A percentile compares a stretch with the other conserved stretches of the same genome.
Conservation (phyloP, 1,140 invertebrate genomes). For the Planococcus citri region DNA sequence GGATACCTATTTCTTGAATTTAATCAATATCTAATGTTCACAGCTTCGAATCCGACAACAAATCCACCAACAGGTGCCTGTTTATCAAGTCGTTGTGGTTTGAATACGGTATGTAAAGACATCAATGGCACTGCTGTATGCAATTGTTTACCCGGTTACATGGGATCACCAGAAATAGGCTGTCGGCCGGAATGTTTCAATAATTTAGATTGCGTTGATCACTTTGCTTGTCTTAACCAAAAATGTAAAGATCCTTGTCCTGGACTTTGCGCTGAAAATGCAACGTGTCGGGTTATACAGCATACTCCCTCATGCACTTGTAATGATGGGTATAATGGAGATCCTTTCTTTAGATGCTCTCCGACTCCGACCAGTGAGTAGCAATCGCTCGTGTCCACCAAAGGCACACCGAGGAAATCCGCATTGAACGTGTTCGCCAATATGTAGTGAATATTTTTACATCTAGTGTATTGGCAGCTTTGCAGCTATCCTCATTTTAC, state of each 20-base stretch:
- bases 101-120: slow-evolving; percentile 52
- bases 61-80: slow-evolving; percentile 40
- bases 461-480: background rate
- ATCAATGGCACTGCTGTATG: slow-evolving; percentile 36
- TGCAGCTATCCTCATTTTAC: too few relatives aligned
- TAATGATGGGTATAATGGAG: slow-evolving; percentile 49
- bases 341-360: too few relatives aligned
- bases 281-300: slow-evolving; percentile 54
- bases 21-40: background rate
- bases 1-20: background rate
- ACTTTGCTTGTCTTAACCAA: slow-evolving; percentile 41
- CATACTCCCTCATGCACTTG: slow-evolving; percentile 53
- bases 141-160: slow-evolving; percentile 34
- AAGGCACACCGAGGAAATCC: too few relatives aligned
- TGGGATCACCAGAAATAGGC: slow-evolving; percentile 38
- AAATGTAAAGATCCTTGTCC: slow-evolving; percentile 45
- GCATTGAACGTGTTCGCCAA: slow-evolving; percentile 57
- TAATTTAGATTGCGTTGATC: slow-evolving; percentile 39
- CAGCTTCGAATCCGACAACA: slow-evolving; percentile 28
- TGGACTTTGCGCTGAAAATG: slow-evolving; percentile 42
- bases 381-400: too few relatives aligned
- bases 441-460: slow-evolving; percentile 41
- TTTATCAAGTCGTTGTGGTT: slow-evolving; percentile 56
- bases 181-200: slow-evolving; percentile 41
- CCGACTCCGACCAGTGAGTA: too few relatives aligned